Percentiles rank a stretch among this genome's conserved stretches.
These are phyloP conservation scores for Tetranychus piercei DNA, from an alignment of 2,888 invertebrate genomes.

Conservation along the genomic window DNA sequence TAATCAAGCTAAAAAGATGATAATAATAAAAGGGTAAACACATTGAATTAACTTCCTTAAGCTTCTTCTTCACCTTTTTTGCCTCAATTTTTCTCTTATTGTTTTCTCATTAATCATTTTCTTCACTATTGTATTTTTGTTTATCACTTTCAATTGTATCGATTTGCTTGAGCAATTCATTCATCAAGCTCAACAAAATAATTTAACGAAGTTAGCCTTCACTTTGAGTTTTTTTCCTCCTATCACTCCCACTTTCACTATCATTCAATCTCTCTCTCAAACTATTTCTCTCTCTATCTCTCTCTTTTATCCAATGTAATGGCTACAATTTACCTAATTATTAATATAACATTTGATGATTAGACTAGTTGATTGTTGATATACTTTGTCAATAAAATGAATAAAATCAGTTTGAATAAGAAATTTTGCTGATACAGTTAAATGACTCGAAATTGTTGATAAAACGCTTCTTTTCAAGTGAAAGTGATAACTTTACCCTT, in stretches of 20 bases:
- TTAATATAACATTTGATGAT: background rate
- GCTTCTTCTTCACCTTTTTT: background rate
- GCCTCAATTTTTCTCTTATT: background rate
- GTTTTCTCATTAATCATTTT: background rate
- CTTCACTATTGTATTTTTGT: background rate
- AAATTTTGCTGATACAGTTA: no score
- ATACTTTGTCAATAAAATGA: no score
- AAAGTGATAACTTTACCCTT: no score
- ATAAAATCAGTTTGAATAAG: no score
- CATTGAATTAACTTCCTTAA: background rate
- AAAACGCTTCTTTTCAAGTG: no score
- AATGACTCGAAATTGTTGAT: no score
- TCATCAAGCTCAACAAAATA: background rate
- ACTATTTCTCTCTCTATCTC: background rate
- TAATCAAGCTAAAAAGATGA: no score
- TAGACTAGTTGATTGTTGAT: background rate
- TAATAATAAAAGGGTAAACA: background rate
- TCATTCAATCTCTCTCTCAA: conserved; percentile 12
- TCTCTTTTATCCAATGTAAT: background rate
- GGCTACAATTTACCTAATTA: background rate
- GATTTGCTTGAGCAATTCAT: conserved; percentile 3
- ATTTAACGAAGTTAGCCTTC: background rate
- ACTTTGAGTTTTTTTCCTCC: background rate
- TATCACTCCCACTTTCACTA: background rate
- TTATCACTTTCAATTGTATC: background rate